Percentiles rank a stretch among this genome's conserved stretches.
phyloP scores from a whole-genome alignment of 2,113 vertebrate species.

The Tyto alba region DNA sequence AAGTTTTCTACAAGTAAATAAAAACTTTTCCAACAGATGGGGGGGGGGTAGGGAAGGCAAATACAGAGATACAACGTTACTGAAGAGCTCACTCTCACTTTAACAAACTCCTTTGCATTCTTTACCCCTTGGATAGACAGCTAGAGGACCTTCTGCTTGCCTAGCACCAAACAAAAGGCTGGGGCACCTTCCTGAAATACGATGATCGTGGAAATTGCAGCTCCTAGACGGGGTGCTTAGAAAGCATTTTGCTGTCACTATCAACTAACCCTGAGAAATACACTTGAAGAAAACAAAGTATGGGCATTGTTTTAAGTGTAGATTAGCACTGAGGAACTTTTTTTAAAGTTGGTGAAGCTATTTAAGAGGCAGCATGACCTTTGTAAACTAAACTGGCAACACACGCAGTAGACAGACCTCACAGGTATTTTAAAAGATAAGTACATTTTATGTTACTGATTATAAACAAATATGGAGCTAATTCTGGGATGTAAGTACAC shows the following conservation, averaged over 20 bases:
- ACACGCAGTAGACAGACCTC: not conserved
- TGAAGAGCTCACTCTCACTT: conserved; percentile 41
- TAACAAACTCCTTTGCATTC: conserved; percentile 56
- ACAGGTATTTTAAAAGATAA: not conserved
- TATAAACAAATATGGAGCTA: not conserved
- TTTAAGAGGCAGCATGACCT: conserved; percentile 20
- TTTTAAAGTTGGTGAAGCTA: not conserved
- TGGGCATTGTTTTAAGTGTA: conserved; percentile 39
- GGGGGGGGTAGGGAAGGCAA: too few species aligned
- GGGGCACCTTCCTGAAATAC: conserved; percentile 83
- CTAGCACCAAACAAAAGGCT: conserved; percentile 79
- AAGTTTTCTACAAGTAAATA: conserved; percentile 20
- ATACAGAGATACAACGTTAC: not conserved
- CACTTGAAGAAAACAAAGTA: conserved; percentile 62
- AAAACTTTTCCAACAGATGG: not conserved
- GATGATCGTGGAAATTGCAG: conserved; percentile 79
- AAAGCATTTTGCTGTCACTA: conserved; percentile 71
- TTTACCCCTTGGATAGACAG: conserved; percentile 65
- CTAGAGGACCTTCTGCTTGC: conserved; percentile 76
- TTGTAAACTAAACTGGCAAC: not conserved
- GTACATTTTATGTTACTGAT: not conserved
- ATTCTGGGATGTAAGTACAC: not conserved
- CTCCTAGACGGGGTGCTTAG: conserved; percentile 69
- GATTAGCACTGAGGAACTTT: conserved; percentile 4
- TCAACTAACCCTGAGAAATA: conserved; percentile 64